These are phyloP conservation scores for Tetraneura akinire DNA, from an alignment of 1,140 invertebrate species.

Conservation along the genomic window DNA sequence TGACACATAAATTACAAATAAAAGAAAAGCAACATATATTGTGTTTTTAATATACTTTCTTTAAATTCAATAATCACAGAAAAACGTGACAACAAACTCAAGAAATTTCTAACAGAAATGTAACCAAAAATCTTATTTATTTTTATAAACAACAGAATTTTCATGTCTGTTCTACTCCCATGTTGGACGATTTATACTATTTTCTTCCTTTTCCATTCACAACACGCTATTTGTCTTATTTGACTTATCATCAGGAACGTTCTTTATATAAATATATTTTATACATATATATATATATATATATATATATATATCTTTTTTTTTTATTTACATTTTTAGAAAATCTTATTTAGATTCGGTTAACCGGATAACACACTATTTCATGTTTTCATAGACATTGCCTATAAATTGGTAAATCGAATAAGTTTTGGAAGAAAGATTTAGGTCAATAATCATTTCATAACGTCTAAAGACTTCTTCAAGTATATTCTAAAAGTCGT, in stretches of 20 bases:
- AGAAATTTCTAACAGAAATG: background rate
- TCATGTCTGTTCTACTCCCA: background rate
- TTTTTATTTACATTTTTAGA: conserved; percentile 1
- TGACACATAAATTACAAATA: too few relatives aligned
- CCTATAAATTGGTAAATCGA: background rate
- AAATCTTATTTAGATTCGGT: background rate
- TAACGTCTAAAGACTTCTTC: background rate
- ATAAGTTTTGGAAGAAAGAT: conserved; percentile 15
- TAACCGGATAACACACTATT: background rate
- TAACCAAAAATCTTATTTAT: background rate
- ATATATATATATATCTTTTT: too few relatives aligned
- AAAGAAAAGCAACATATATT: too few relatives aligned
- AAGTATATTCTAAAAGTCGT: background rate
- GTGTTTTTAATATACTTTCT: too few relatives aligned
- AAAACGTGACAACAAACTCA: background rate
- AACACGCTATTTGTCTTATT: background rate
- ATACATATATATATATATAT: too few relatives aligned
- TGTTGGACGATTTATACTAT: background rate
- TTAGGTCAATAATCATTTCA: conserved; percentile 1
- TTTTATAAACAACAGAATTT: background rate
- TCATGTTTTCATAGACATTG: background rate
- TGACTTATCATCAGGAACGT: background rate
- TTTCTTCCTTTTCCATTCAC: background rate
- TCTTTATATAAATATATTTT: too few relatives aligned
- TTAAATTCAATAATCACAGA: too few relatives aligned